A percentile compares a stretch with the other conserved stretches of the same genome.
These are phyloP conservation scores for Boloria euphrosyne DNA, from an alignment of 2,888 invertebrate genomes.

Conservation along the genomic window DNA sequence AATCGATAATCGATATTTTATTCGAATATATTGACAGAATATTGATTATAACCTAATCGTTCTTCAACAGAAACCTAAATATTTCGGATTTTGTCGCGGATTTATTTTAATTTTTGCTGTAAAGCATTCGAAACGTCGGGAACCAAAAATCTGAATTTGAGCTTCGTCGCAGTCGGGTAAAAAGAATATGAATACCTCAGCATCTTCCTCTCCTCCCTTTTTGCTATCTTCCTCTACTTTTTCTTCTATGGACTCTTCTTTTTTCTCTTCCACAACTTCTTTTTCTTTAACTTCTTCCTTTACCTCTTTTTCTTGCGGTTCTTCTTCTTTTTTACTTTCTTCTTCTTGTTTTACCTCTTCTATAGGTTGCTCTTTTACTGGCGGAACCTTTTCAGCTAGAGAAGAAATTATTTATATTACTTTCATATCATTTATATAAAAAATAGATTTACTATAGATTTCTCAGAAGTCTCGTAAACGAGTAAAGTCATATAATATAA, in stretches of 20 bases:
- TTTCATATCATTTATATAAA: too few relatives aligned
- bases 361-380: too few relatives aligned
- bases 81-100: too few relatives aligned
- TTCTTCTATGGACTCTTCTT: constrained; percentile 47
- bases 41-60: too few relatives aligned
- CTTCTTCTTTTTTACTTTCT: neutral
- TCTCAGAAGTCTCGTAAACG: too few relatives aligned
- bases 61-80: too few relatives aligned
- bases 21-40: neutral
- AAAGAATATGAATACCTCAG: constrained; percentile 51
- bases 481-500: too few relatives aligned
- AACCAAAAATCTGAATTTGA: too few relatives aligned
- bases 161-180: too few relatives aligned
- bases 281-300: constrained; percentile 27
- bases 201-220: constrained; percentile 55
- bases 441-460: too few relatives aligned
- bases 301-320: neutral
- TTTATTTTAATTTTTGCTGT: too few relatives aligned
- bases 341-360: neutral
- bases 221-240: constrained; percentile 45
- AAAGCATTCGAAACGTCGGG: too few relatives aligned
- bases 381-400: neutral
- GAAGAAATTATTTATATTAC: neutral
- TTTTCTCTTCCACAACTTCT: constrained; percentile 37
- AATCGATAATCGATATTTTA: constrained; percentile 9